A percentile compares a stretch with the other conserved stretches of the same genome.
phyloP scores from a whole-genome alignment of 2,113 vertebrate species.

The Labeo rohita region DNA sequence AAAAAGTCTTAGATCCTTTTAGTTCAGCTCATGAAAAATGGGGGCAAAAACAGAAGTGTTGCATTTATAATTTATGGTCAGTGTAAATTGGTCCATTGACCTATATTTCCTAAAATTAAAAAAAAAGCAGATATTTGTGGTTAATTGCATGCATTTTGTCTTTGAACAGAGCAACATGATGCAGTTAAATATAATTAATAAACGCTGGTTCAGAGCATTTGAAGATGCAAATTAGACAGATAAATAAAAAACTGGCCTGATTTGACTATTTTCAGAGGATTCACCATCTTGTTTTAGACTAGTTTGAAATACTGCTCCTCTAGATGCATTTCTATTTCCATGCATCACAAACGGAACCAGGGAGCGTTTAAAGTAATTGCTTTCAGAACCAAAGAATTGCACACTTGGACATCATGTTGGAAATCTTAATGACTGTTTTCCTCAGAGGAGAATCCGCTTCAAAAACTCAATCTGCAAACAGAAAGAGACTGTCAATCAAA shows the following conservation, averaged over 20 bases:
- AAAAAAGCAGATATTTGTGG: neutral
- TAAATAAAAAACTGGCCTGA: constrained; percentile 32
- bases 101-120: neutral
- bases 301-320: neutral
- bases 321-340: neutral
- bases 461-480: neutral
- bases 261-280: neutral
- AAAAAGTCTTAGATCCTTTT: no score
- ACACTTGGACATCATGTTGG: neutral
- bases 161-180: constrained; percentile 14
- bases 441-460: neutral
- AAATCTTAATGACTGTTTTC: neutral
- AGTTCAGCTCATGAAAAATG: no score
- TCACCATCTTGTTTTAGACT: neutral
- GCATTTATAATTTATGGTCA: no score
- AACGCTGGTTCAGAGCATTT: constrained; percentile 1
- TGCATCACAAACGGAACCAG: neutral
- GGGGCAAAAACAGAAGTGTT: no score
- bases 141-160: neutral
- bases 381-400: neutral
- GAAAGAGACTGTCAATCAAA: neutral
- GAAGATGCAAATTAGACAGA: constrained; percentile 55
- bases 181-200: constrained; percentile 37
- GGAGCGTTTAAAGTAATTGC: neutral
- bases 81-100: no score